Evolutionary conservation across 2,113 vertebrate genomes (phyloP).

Genomic region (Picathartes gymnocephalus): DNA sequence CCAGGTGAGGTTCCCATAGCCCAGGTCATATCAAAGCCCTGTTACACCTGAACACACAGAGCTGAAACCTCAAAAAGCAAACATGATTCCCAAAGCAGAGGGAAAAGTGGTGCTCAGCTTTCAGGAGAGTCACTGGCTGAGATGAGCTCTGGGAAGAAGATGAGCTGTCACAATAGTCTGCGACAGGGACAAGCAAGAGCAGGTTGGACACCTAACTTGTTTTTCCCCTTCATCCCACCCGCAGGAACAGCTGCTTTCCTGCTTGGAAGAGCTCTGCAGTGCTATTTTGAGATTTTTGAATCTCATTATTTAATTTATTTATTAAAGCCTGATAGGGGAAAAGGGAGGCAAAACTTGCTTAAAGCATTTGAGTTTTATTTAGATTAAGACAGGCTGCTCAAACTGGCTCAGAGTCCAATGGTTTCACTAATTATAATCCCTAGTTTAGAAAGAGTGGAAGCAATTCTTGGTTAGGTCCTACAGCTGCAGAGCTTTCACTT

Average conservation of each 20-base stretch:
- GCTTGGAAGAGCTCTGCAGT: background rate
- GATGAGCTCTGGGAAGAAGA: background rate
- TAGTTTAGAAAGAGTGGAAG: background rate
- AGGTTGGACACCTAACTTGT: background rate
- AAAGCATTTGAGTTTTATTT: background rate
- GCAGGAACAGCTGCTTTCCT: background rate
- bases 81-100: rapidly evolving
- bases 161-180: background rate
- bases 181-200: background rate
- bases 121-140: rapidly evolving
- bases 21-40: background rate
- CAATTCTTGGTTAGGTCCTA: background rate
- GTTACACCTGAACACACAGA: background rate
- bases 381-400: background rate
- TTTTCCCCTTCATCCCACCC: background rate
- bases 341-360: background rate
- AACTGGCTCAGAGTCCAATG: background rate
- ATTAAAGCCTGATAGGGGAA: background rate
- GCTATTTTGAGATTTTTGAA: background rate
- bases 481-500: background rate
- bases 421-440: background rate
- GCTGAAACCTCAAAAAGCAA: background rate
- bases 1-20: background rate
- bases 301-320: constrained; percentile 8
- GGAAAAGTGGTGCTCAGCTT: background rate